Percentiles rank a stretch among this genome's conserved stretches.
Conservation (phyloP, 2,888 invertebrate species). For the Vanessa cardui region DNA sequence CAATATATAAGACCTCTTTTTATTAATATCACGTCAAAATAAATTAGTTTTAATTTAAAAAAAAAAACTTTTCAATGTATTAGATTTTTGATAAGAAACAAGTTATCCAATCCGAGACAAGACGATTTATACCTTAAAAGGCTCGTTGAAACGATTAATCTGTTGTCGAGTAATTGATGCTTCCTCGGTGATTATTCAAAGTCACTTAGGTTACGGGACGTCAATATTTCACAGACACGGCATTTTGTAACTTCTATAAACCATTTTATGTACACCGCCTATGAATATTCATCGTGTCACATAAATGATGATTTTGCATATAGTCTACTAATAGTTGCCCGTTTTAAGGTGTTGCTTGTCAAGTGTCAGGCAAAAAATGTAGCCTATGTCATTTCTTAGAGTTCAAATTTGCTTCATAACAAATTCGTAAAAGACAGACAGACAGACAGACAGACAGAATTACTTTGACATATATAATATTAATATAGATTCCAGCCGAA, state of each 20-base stretch:
- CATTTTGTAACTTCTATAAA: background rate
- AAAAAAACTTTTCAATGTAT: background rate
- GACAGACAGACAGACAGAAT: no score
- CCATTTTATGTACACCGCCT: background rate
- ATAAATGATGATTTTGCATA: no score
- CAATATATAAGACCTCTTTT: no score
- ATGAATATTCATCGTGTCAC: no score
- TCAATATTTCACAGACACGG: slow-evolving; percentile 4
- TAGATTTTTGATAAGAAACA: background rate
- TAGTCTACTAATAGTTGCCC: no score
- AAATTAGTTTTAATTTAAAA: background rate
- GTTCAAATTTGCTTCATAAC: no score
- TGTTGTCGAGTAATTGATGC: slow-evolving; percentile 56
- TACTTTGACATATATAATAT: no score
- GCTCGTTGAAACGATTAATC: slow-evolving; percentile 50
- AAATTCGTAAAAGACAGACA: no score
- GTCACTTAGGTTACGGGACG: slow-evolving; percentile 14
- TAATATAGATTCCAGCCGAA: no score
- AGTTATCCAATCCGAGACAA: slow-evolving; percentile 28
- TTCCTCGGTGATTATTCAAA: slow-evolving; percentile 40
- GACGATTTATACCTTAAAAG: slow-evolving; percentile 52
- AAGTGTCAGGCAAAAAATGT: no score
- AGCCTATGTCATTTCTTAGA: no score
- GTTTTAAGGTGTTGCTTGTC: no score
- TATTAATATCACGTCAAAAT: background rate